Conservation (phyloP, 2,888 invertebrate species). For the Lycaena phlaeas region DNA sequence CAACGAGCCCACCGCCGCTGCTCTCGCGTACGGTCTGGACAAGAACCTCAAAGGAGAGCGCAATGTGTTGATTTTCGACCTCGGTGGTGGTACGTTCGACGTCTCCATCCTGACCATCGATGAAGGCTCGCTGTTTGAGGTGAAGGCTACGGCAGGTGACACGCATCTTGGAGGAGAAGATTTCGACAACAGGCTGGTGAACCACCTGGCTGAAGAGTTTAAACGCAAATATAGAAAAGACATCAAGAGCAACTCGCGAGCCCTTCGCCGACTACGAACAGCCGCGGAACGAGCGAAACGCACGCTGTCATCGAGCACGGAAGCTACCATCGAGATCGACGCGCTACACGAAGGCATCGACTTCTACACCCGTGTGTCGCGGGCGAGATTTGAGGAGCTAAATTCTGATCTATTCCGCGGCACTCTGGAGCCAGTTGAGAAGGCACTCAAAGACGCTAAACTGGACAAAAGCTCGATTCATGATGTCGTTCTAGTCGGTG, state of each 20-base stretch:
- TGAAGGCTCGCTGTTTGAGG: constrained; percentile 84
- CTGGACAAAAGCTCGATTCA: constrained; percentile 83
- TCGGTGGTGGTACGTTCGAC: constrained; percentile 82
- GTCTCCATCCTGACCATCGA: constrained; percentile 88
- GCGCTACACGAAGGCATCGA: constrained; percentile 82
- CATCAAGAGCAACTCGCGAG: constrained; percentile 36
- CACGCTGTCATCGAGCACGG: constrained; percentile 82
- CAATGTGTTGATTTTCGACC: constrained; percentile 77
- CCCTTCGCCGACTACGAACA: constrained; percentile 79
- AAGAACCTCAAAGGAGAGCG: constrained; percentile 77
- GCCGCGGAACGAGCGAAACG: constrained; percentile 86
- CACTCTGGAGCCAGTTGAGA: constrained; percentile 84
- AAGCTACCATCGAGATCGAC: constrained; percentile 83
- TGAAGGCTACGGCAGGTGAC: constrained; percentile 87
- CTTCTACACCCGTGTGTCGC: constrained; percentile 77
- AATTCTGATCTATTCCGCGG: constrained; percentile 80
- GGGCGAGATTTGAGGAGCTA: constrained; percentile 84
- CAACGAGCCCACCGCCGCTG: constrained; percentile 86
- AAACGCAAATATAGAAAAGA: too few species aligned
- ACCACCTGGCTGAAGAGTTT: constrained; percentile 73
- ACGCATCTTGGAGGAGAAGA: constrained; percentile 88
- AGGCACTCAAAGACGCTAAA: constrained; percentile 84
- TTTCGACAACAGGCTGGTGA: constrained; percentile 76
- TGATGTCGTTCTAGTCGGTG: constrained; percentile 87
- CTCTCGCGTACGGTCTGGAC: constrained; percentile 80